Base-by-base conservation (phyloP, 2,888 invertebrate species). In the Chloromyia formosa region DNA sequence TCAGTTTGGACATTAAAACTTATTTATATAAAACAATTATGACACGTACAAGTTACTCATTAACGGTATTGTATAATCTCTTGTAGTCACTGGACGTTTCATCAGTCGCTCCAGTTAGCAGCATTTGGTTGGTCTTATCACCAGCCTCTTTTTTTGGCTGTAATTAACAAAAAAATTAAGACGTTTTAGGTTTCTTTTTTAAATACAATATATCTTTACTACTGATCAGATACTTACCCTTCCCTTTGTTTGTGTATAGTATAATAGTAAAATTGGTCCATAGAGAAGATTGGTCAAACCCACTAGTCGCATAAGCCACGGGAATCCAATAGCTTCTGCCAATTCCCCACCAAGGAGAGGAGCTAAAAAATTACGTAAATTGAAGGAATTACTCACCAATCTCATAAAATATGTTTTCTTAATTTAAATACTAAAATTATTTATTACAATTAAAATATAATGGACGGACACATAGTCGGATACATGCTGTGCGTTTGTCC, bases 271-370 rank as follows among this genome's bases (percentile, higher is more conserved):
- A 49, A 93, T 81, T 0, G 93, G 92, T 77, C 91, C 90, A 82
- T 91, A 93, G 10, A 89, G 80, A 20, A 94, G 83, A 83, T 93
- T 94, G 14, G 90, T 81, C 23, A 92, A 83, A 0, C 93, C 94
- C 40, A 93, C 87, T 20, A 89, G 85, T 77, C 92, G 87, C 88
- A 94, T 92, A 12, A 94, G 85, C 91, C 92, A 92, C 22, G 89
- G 88, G 82, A 93, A 93, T 49, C 94, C 93, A 58, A 93, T 86
- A 12, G 86, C 82, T 79, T 90, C 89, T 0, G 92, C 91, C 77
- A 93, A 83, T 80, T 91, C 90, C 1, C 94, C 92, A 20, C 93
- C 93, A 64, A 92, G 82, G 58, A 94, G 86, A 0, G 94, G 94
- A 73, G 93, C 94, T 92, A 79, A 12, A 81, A 81, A 78, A 16